Evolutionary conservation across 2,888 invertebrate species (phyloP), one percentile per base, ranked within the genome.

Genomic region (Portevinia maculata): DNA sequence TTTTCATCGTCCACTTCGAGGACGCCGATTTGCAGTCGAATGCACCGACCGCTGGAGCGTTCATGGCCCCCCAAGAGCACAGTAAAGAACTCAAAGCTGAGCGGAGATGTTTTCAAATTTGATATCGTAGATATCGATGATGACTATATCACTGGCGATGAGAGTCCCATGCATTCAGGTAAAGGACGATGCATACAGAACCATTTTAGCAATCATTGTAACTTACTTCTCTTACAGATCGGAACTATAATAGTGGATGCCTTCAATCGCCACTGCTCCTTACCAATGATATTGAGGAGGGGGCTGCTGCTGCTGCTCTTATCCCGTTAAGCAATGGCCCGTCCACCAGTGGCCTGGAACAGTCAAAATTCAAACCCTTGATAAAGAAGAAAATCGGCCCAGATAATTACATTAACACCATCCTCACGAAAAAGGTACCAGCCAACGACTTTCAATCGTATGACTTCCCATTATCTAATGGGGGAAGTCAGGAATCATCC

Each of bases 61-160:
- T 94, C 93, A 0, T 92, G 92, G 88, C 95, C 95, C 19, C 95
- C 96, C 1, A 93, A 93, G 88, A 93, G 95, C 86, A 7, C 53
- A 84, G 8, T 87, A 0, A 85, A 87, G 15, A 88, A 88, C 24
- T 64, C 86, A 1, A 94, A 94, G 89, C 91, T 92, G 79, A 93
- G 93, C 15, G 95, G 96, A 88, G 96, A 96, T 88, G 94, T 95
- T 52, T 96, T 96, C 88, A 94, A 94, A 85, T 96, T 96, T 89
- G 96, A 96, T 89, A 93, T 96, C 73, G 94, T 96, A 79, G 96
- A 96, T 87, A 95, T 94, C 9, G 96, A 96, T 87, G 96, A 96
- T 86, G 85, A 85, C 28, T 84, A 85, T 46, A 79, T 84, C 11
- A 57, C 81, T 11, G 91, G 92, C 1, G 92, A 91, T 85, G 91